A percentile compares a stretch with the other conserved stretches of the same genome.
These are phyloP conservation scores for Latrodectus hesperus DNA, from an alignment of 2,888 invertebrate species.

Conservation along the genomic window DNA sequence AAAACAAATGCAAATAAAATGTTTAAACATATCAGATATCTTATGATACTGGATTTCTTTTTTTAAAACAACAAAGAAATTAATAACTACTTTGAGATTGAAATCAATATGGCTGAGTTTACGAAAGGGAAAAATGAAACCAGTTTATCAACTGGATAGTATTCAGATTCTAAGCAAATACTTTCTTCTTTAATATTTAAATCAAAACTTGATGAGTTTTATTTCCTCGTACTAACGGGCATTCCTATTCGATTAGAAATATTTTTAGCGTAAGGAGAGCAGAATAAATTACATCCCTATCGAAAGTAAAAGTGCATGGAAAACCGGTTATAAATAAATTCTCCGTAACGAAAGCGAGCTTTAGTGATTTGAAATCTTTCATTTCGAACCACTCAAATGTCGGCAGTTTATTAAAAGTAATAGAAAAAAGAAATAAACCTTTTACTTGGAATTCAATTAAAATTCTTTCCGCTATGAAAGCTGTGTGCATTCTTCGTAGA, in stretches of 20 bases:
- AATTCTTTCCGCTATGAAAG: slow-evolving; percentile 34
- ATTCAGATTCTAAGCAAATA: too few species aligned
- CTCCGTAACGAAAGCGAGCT: background rate
- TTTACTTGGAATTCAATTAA: slow-evolving; percentile 53
- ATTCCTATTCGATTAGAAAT: slow-evolving; percentile 3
- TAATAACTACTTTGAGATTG: too few species aligned
- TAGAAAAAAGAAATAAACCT: slow-evolving; percentile 45
- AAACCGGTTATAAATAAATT: background rate
- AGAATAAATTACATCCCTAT: background rate
- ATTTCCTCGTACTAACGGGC: background rate
- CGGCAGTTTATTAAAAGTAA: slow-evolving; percentile 35
- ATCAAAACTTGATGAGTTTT: background rate
- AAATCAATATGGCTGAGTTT: too few species aligned
- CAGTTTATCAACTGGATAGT: too few species aligned
- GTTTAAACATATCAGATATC: too few species aligned
- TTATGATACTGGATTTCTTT: too few species aligned
- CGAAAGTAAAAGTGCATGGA: background rate
- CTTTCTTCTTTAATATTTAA: background rate
- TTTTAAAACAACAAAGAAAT: too few species aligned
- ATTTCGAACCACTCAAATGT: background rate
- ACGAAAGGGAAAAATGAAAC: too few species aligned
- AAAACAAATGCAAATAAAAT: too few species aligned
- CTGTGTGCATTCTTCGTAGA: slow-evolving; percentile 4
- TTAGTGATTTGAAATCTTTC: background rate
- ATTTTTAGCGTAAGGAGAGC: background rate